Evolutionary conservation across 2,113 vertebrate genomes (phyloP).

Genomic region (Acrocephalus arundinaceus): DNA sequence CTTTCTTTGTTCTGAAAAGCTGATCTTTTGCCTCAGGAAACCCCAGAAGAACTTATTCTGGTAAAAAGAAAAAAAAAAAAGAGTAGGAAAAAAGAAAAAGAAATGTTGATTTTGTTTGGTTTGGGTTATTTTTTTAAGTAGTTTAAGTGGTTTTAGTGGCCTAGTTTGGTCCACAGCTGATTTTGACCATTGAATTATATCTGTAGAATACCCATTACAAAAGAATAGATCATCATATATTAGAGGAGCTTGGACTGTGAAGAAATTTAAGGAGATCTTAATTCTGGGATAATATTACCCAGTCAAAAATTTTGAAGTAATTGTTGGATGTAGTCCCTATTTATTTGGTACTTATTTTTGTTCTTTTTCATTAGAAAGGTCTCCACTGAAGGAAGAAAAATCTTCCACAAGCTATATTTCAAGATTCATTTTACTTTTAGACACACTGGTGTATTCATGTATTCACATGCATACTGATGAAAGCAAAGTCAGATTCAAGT

Average conservation of each 20-base stretch:
- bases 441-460: background rate
- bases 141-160: background rate
- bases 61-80: background rate
- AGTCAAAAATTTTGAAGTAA: background rate
- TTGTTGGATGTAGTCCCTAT: background rate
- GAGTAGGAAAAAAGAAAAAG: fast-evolving
- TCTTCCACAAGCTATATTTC: background rate
- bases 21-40: background rate
- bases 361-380: background rate
- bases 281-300: background rate
- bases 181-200: background rate
- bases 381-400: background rate
- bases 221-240: background rate
- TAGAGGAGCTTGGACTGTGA: background rate
- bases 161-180: background rate
- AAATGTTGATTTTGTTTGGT: background rate
- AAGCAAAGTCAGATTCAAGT: background rate
- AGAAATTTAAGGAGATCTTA: background rate
- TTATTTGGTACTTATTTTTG: background rate
- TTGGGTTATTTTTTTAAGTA: background rate
- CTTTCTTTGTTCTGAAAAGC: background rate
- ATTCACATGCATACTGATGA: background rate
- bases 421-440: background rate
- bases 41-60: background rate
- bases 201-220: background rate